Conservation (phyloP, 2,888 invertebrate species). For the Busseola fusca region DNA sequence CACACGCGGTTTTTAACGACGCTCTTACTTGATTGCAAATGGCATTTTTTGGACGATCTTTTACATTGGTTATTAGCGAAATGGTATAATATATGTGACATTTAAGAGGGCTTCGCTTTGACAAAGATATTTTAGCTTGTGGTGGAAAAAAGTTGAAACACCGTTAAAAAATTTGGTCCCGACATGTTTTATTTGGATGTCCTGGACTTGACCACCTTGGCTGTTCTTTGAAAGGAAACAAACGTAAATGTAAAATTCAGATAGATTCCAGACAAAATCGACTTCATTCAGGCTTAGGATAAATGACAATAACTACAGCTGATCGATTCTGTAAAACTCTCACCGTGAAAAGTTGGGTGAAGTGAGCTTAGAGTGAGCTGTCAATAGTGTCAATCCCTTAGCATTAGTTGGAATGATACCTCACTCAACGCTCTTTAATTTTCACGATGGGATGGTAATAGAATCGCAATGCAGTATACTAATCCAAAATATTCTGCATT, state of each 20-base stretch:
- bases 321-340: too few relatives aligned
- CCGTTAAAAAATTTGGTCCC: background rate
- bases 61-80: conserved; percentile 53
- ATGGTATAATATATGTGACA: conserved; percentile 41
- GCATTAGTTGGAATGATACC: too few relatives aligned
- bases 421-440: too few relatives aligned
- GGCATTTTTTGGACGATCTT: conserved; percentile 46
- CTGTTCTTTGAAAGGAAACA: background rate
- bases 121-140: conserved; percentile 12
- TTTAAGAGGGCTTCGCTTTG: conserved; percentile 19
- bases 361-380: too few relatives aligned
- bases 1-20: conserved; percentile 82
- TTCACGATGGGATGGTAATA: too few relatives aligned
- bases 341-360: too few relatives aligned
- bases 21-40: conserved; percentile 78
- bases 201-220: too few relatives aligned
- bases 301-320: too few relatives aligned
- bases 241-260: background rate
- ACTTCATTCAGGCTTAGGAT: background rate
- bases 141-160: conserved; percentile 1
- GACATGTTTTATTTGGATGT: background rate
- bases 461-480: too few relatives aligned
- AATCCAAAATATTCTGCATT: too few relatives aligned
- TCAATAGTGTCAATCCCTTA: too few relatives aligned
- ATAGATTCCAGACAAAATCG: background rate